phyloP scores from a whole-genome alignment of 2,888 invertebrate genomes.

The Papilio gigon region DNA sequence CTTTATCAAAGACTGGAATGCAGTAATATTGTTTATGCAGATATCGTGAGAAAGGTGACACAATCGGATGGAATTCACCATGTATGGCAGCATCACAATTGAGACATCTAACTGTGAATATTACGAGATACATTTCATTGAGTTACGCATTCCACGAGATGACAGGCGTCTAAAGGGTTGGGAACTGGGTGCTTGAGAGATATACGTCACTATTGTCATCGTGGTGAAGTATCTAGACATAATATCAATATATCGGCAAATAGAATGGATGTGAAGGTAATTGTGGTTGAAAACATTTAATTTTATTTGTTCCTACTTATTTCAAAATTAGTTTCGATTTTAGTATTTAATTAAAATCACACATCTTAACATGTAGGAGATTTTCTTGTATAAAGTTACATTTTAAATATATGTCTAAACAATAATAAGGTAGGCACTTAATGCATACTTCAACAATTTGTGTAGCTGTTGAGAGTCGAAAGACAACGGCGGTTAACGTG shows the following conservation, averaged over 20 bases:
- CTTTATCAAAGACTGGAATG: slow-evolving; percentile 11
- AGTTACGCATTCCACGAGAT: slow-evolving; percentile 25
- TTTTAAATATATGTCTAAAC: neutral
- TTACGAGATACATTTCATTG: slow-evolving; percentile 27
- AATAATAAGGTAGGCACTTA: neutral
- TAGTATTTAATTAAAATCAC: too few species aligned
- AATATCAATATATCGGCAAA: neutral
- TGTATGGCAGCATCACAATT: slow-evolving; percentile 21
- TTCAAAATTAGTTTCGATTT: too few species aligned
- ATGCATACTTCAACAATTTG: neutral
- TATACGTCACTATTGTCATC: slow-evolving; percentile 16
- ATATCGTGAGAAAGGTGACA: slow-evolving; percentile 25
- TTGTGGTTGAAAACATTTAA: too few species aligned
- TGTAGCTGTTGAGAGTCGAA: neutral
- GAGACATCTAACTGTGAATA: slow-evolving; percentile 19
- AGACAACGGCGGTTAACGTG: neutral
- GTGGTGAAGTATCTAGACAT: neutral
- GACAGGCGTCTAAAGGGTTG: neutral
- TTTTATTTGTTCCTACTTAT: too few species aligned
- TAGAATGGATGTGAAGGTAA: too few species aligned
- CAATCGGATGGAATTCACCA: slow-evolving; percentile 16
- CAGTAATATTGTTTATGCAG: neutral
- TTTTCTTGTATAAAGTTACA: too few species aligned
- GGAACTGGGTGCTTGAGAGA: slow-evolving; percentile 5
- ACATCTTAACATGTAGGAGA: too few species aligned